A percentile compares a stretch with the other conserved stretches of the same genome.
Conservation (phyloP, 2,113 vertebrate species). For the Scomber japonicus region DNA sequence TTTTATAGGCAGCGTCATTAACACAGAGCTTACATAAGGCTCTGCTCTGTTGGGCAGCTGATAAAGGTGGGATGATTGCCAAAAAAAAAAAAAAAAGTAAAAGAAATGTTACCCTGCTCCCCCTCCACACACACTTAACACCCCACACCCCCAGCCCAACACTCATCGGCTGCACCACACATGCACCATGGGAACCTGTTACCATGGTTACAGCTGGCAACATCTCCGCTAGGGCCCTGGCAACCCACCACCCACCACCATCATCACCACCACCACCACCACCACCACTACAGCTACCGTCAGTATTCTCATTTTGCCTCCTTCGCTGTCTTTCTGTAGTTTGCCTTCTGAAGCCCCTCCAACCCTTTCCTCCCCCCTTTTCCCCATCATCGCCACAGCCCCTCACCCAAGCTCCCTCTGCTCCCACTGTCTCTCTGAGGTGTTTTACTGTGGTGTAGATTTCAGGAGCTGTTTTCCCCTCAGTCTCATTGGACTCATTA, state of each 20-base stretch:
- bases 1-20: conserved; percentile 39
- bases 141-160: conserved; percentile 50
- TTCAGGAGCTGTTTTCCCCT: conserved; percentile 74
- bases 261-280: conserved; percentile 39
- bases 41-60: conserved; percentile 51
- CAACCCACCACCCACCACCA: conserved; percentile 64
- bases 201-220: conserved; percentile 83
- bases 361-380: background rate
- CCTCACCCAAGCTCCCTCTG: conserved; percentile 13
- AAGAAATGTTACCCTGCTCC: conserved; percentile 8
- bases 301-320: conserved; percentile 28
- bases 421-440: conserved; percentile 59
- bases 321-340: conserved; percentile 24
- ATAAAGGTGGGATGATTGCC: conserved; percentile 67
- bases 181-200: conserved; percentile 79
- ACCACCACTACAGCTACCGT: conserved; percentile 43
- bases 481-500: conserved; percentile 83
- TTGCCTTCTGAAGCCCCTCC: conserved; percentile 35
- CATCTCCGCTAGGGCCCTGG: conserved; percentile 68
- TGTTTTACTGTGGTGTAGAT: conserved; percentile 71
- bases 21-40: conserved; percentile 44
- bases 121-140: conserved; percentile 43
- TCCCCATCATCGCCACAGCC: background rate
- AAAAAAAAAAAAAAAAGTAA: conserved; percentile 8
- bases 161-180: conserved; percentile 62